phyloP scores from a whole-genome alignment of 37 sponge, comb jelly and placozoan species.

The Beroe forskalii region DNA sequence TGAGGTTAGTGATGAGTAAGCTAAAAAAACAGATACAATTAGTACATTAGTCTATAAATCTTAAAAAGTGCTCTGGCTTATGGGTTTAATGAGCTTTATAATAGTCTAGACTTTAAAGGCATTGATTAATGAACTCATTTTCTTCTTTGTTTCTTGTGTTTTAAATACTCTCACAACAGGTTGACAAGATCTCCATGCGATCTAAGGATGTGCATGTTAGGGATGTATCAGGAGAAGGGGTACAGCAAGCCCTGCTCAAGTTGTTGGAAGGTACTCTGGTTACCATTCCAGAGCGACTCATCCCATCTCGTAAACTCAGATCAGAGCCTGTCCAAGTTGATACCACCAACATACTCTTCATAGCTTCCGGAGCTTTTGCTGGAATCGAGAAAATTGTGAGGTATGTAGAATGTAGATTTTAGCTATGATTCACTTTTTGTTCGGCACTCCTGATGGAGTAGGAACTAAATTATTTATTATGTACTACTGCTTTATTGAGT shows the following conservation, averaged over 20 bases:
- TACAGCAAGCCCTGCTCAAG: slow-evolving; percentile 96
- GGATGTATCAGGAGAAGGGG: slow-evolving; percentile 98
- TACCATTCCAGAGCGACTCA: slow-evolving; percentile 77
- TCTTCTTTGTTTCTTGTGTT: too few relatives aligned
- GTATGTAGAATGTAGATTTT: not conserved
- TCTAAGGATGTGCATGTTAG: slow-evolving; percentile 82
- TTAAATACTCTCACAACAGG: slow-evolving; percentile 6
- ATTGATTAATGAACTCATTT: too few relatives aligned
- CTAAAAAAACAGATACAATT: too few relatives aligned
- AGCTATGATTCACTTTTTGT: not conserved
- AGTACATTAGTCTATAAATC: too few relatives aligned
- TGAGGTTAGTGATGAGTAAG: slow-evolving; percentile 72
- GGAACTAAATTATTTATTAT: too few relatives aligned
- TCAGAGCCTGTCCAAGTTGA: slow-evolving; percentile 69
- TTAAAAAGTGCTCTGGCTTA: too few relatives aligned
- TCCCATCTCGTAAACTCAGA: slow-evolving; percentile 65
- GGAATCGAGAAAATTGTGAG: slow-evolving; percentile 89
- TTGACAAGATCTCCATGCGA: slow-evolving; percentile 93
- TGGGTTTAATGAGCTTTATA: too few relatives aligned
- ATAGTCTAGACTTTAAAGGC: too few relatives aligned
- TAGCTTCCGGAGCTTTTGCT: slow-evolving; percentile 96
- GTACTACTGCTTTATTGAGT: too few relatives aligned
- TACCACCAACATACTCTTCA: slow-evolving; percentile 96
- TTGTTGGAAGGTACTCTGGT: slow-evolving; percentile 93
- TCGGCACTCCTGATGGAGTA: too few relatives aligned